Evolutionary conservation across 2,888 invertebrate species (phyloP).

Genomic region (Sarcophaga carnaria): DNA sequence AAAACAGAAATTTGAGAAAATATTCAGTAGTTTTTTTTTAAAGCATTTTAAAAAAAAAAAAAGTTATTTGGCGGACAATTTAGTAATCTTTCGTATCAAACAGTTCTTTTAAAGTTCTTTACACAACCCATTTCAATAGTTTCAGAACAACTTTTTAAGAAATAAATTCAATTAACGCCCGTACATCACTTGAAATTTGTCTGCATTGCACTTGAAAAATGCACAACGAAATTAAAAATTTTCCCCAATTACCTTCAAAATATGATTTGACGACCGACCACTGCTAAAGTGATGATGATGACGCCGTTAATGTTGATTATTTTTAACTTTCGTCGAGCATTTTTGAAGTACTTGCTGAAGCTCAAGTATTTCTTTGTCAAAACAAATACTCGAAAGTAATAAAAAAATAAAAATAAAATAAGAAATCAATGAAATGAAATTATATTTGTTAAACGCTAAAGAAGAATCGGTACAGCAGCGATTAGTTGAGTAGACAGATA

Average conservation of each 20-base stretch:
- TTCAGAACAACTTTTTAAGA: neutral
- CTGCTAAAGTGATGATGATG: neutral
- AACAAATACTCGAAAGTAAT: slow-evolving; percentile 35
- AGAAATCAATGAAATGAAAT: too few relatives aligned
- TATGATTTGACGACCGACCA: neutral
- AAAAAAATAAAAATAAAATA: neutral
- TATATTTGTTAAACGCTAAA: too few relatives aligned
- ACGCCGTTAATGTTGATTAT: neutral
- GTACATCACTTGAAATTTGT: slow-evolving; percentile 36
- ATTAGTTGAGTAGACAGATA: too few relatives aligned
- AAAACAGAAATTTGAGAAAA: too few relatives aligned
- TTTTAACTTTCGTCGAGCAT: neutral
- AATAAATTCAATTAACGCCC: neutral
- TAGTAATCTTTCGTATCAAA: neutral
- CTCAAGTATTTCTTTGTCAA: slow-evolving; percentile 60
- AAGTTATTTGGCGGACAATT: too few relatives aligned
- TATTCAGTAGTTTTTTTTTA: too few relatives aligned
- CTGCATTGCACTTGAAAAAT: slow-evolving; percentile 9
- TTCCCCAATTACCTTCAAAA: slow-evolving; percentile 34
- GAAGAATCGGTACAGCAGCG: too few relatives aligned
- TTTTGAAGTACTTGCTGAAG: slow-evolving; percentile 38
- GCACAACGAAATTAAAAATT: neutral
- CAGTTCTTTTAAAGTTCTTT: neutral
- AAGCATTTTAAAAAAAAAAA: too few relatives aligned
- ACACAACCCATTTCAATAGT: neutral